Conservation (phyloP, 2,888 invertebrate species). For the Polymixis lichenea region DNA sequence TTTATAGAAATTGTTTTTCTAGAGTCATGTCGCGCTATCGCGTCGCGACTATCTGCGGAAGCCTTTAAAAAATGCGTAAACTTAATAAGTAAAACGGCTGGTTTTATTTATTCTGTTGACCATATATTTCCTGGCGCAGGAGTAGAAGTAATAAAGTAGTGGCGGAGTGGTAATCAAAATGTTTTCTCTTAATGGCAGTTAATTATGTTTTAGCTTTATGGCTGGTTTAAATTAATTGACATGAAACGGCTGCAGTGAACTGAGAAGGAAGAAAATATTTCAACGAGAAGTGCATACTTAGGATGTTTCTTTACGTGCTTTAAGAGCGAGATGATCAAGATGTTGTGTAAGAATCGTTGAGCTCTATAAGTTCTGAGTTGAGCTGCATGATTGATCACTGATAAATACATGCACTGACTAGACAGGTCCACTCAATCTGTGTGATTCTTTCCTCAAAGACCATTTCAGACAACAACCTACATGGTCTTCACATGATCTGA, state of each 20-base stretch:
- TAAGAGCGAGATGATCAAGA: no score
- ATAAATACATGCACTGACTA: no score
- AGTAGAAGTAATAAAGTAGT: slow-evolving; percentile 54
- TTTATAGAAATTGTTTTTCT: neutral
- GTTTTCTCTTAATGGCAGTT: slow-evolving; percentile 55
- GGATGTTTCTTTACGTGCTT: no score
- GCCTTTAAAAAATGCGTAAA: slow-evolving; percentile 50
- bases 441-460: no score
- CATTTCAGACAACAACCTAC: no score
- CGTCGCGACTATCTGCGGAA: neutral
- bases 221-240: slow-evolving; percentile 28
- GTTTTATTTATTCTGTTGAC: slow-evolving; percentile 61
- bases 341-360: no score
- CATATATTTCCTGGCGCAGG: slow-evolving; percentile 57
- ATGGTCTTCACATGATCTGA: no score
- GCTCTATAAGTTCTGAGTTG: no score
- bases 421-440: no score
- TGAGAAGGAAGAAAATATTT: neutral
- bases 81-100: slow-evolving; percentile 52
- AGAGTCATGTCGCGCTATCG: neutral
- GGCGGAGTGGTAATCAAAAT: slow-evolving; percentile 54
- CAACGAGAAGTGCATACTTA: neutral
- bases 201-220: slow-evolving; percentile 46
- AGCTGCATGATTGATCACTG: no score
- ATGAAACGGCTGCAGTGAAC: neutral